Evolutionary conservation across 1,140 invertebrate genomes (phyloP).

Genomic region (Pogonus chalceus): DNA sequence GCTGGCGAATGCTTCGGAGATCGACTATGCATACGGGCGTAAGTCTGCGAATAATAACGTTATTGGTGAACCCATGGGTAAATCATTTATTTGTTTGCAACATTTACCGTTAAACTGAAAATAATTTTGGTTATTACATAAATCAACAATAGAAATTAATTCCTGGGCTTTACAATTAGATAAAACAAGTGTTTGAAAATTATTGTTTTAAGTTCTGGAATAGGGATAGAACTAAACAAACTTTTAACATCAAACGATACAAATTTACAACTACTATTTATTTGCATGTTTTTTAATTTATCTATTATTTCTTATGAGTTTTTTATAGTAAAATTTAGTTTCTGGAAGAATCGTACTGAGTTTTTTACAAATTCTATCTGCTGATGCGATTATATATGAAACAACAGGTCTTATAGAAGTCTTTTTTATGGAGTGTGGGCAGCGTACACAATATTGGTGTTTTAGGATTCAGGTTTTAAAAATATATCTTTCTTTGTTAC

Average conservation of each 20-base stretch:
- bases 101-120: background rate
- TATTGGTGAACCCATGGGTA: background rate
- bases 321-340: background rate
- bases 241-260: background rate
- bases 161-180: background rate
- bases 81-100: background rate
- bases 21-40: too few species aligned
- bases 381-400: too few species aligned
- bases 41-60: background rate
- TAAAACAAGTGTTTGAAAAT: background rate
- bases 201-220: background rate
- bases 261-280: background rate
- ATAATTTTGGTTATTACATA: background rate
- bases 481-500: too few species aligned
- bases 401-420: too few species aligned
- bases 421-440: too few species aligned
- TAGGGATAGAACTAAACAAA: background rate
- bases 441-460: too few species aligned
- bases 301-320: background rate
- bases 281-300: background rate
- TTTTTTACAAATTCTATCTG: background rate
- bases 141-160: background rate
- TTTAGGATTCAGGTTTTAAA: too few species aligned
- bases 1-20: too few species aligned
- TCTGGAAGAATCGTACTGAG: background rate